phyloP scores from a whole-genome alignment of 1,140 invertebrate genomes.

The Caenorhabditis latens region DNA sequence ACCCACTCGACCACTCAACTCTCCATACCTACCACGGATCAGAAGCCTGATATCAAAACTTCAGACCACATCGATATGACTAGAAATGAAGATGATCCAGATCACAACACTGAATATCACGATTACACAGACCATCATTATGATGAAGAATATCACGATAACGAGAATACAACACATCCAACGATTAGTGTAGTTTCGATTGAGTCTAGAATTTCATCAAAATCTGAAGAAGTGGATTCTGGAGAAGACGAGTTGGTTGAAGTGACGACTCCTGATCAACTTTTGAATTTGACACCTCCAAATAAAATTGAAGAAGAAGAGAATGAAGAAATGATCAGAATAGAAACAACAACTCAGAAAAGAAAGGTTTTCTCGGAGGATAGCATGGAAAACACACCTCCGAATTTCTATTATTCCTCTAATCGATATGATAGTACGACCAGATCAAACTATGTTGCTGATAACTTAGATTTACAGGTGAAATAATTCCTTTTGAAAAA shows the following conservation, averaged over 20 bases:
- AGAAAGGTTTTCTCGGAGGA: slow-evolving; percentile 55
- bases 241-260: not conserved
- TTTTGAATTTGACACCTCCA: slow-evolving; percentile 13
- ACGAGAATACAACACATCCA: slow-evolving; percentile 29
- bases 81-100: not conserved
- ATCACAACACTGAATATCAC: slow-evolving; percentile 32
- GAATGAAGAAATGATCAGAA: not conserved
- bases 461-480: slow-evolving; percentile 32
- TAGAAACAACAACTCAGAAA: slow-evolving; percentile 24
- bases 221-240: not conserved
- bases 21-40: not conserved
- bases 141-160: slow-evolving; percentile 34
- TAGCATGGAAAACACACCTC: slow-evolving; percentile 58
- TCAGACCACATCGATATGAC: not conserved
- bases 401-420: slow-evolving; percentile 51
- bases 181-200: slow-evolving; percentile 34
- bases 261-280: slow-evolving; percentile 33
- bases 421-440: slow-evolving; percentile 50
- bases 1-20: not conserved
- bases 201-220: not conserved
- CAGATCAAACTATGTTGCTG: slow-evolving; percentile 25
- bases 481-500: not conserved
- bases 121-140: slow-evolving; percentile 39
- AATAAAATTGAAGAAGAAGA: not conserved
- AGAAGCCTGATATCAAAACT: not conserved